Evolutionary conservation across 2,113 vertebrate genomes (phyloP).

Genomic region (Ctenomys sociabilis): DNA sequence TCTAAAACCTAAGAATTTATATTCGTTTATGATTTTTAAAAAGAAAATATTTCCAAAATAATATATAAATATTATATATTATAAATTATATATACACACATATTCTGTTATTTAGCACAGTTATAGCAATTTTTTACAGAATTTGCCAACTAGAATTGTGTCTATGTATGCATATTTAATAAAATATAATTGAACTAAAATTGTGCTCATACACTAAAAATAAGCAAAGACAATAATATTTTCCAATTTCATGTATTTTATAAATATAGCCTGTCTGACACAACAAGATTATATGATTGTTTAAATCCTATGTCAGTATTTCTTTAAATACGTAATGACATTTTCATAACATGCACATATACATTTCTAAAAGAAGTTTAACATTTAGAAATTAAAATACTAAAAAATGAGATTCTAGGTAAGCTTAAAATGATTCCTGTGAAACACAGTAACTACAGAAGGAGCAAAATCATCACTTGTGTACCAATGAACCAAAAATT

Average conservation of each 20-base stretch:
- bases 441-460: background rate
- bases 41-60: background rate
- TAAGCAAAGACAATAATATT: background rate
- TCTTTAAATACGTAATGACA: background rate
- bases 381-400: background rate
- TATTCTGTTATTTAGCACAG: background rate
- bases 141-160: background rate
- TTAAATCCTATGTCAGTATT: background rate
- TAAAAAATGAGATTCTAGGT: background rate
- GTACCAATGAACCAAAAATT: background rate
- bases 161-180: background rate
- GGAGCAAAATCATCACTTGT: background rate
- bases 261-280: background rate
- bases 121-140: background rate
- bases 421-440: conserved; percentile 5
- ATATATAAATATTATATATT: background rate
- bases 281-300: background rate
- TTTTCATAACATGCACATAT: background rate
- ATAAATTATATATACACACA: background rate
- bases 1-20: conserved; percentile 25
- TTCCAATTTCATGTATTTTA: background rate
- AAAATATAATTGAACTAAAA: background rate
- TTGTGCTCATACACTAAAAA: background rate
- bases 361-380: background rate
- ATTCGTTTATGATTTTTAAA: background rate